Conservation (phyloP, 2,888 invertebrate genomes). For the Ochropleura plecta region DNA sequence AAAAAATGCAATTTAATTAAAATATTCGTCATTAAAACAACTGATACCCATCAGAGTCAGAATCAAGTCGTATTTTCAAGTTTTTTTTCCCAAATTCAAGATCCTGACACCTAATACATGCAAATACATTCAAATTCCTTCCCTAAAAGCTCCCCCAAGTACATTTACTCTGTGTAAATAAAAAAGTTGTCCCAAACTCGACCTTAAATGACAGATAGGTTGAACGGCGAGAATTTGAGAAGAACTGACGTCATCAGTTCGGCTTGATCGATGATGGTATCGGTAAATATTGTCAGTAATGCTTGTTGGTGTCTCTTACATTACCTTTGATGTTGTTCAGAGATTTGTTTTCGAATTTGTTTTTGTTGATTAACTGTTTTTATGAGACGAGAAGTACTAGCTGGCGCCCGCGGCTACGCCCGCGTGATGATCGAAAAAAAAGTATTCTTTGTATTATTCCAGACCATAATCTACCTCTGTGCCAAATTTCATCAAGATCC, state of each 20-base stretch:
- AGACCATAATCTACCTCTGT: too few relatives aligned
- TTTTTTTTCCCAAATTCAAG: background rate
- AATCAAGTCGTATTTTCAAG: conserved; percentile 6
- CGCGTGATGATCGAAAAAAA: too few relatives aligned
- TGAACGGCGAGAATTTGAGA: conserved; percentile 32
- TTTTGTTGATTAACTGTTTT: background rate
- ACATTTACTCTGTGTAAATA: conserved; percentile 35
- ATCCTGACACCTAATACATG: conserved; percentile 25
- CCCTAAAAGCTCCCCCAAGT: conserved; percentile 29
- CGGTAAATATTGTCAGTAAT: conserved; percentile 67
- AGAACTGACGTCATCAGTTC: conserved; percentile 47
- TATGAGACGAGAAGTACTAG: too few relatives aligned
- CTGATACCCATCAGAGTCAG: background rate
- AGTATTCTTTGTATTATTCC: too few relatives aligned
- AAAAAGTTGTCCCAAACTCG: conserved; percentile 34
- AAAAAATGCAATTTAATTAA: background rate
- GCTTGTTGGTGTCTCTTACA: conserved; percentile 62
- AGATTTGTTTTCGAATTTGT: background rate
- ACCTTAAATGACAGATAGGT: conserved; percentile 57
- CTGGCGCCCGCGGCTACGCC: too few relatives aligned
- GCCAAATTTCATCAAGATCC: too few relatives aligned
- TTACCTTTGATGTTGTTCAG: conserved; percentile 11
- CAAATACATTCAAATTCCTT: conserved; percentile 35
- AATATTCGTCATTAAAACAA: background rate
- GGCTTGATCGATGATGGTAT: conserved; percentile 65